Evolutionary conservation across 2,797 vertebrate genomes (phyloP), one percentile per base, ranked within the genome.

Genomic region (Melanotaenia maccullochi): DNA sequence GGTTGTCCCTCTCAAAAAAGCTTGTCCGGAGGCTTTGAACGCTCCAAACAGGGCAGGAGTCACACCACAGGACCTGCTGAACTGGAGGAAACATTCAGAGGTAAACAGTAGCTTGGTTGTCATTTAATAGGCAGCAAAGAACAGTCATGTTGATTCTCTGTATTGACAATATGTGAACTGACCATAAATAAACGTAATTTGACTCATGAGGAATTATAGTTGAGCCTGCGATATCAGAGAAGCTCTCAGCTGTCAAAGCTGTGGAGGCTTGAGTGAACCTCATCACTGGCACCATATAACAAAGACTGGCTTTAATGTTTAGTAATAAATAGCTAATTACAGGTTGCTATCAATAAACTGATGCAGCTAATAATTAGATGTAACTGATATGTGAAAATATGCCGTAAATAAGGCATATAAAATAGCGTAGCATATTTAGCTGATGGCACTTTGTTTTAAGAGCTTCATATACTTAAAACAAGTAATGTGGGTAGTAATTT

Each of bases 61-160:
- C 71, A 96, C 95, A 0, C 96, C 96, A 0, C 80, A 89, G 20
- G 95, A 97, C 20, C 91, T 97, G 75, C 92, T 97, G 49, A 81
- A 87, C 59, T 93, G 93, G 91, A 93, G 91, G 52, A 94, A 86
- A 57, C 68, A 54, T 0, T 69, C 81, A 20, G 62, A 92, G 88
- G 96, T 94, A 65, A 74, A 72, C 20, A 44, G 12, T 44, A 13
- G 32, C 28, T 11, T 52, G 2, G 0, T 9, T 49, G 20, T 3
- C 20, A n/a, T 47, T 47, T 42, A 47, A n/a, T 22, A 51, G 32
- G 42, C 5, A 18, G 12, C 20, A 63, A 18, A 20, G 42, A 44
- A 44, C 42, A 44, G 18, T 3, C 16, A 7, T 44, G 16, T 8
- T 1, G 18, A 9, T 47, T n/a, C 44, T 47, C 18, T 47, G 5